Base-by-base conservation (phyloP, 2,113 vertebrate genomes). In the Sceloporus undulatus region DNA sequence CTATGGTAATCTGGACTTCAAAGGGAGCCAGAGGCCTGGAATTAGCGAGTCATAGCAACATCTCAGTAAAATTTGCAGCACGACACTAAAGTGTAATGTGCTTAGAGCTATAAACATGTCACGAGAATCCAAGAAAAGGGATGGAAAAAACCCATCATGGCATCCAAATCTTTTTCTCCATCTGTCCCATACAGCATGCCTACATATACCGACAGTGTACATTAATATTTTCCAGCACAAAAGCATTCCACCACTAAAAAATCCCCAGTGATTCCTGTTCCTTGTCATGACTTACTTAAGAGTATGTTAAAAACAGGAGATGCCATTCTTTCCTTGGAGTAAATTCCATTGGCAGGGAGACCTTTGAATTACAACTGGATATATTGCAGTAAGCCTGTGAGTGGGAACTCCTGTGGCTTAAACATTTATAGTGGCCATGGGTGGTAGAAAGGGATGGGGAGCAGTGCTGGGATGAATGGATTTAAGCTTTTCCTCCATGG, bases 1-100 rank as follows among this genome's bases (percentile, higher is more conserved):
- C 27, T 66, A 66, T 48, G 84, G 74, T 78, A 75, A 65, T 66
- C 56, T 78, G 40, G 27, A 85, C 75, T 85, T 85, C 74, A 85
- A 85, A 85, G 56, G 59, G 40, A 29, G 16, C n/a, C 56, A 78
- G 59, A 77, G 42, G 27, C 59, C 25, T 21, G 40, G 84, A 85
- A 78, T 85, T 78, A 66, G 8, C 27, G 59, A 34, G 62, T 66
- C 75, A 66, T 78, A 18, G 74, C 59, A 85, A 85, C n/a, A 84
- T 84, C 40, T 66, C 42, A 78, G 40, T 66, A 48, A 78, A 66
- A 66, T 48, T 42, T 78, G 70, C 25, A 52, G 38, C 18, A 5
- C 76, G 54, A 76, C 19, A 16, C 40, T 48, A 25, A 48, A 84
- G n/a, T 52, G 27, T 84, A 83, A 48, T 83, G 81, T 52, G 54